Base-by-base conservation (phyloP, 2,797 vertebrate genomes). In the Platyrinchus mystaceus region DNA sequence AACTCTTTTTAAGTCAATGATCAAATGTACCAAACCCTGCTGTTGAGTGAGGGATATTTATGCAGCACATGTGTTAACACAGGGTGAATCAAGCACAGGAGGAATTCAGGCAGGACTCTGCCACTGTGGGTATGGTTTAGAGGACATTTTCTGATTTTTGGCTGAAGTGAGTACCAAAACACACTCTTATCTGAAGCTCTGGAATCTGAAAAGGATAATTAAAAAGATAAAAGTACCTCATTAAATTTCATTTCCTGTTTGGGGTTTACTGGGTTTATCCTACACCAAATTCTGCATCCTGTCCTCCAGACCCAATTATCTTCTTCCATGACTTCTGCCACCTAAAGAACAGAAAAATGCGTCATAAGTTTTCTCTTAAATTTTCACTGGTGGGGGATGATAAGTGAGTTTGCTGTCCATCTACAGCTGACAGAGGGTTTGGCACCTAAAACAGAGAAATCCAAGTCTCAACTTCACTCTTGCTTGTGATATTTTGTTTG, bases 361-460 rank as follows among this genome's bases (percentile, higher is more conserved):
- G n/a, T n/a, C n/a, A 0, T 7, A 64, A 28, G 9, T 58, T 66
- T 23, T 77, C 37, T 63, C 9, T 43, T 32, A 36, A 0, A 2
- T 56, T 53, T 74, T 87, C 67, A n/a, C 12, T 26, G 23, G 6
- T 50, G 8, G 4, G 3, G 7, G 7, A 37, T 21, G 21, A 77
- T 64, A 69, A 44, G 37, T 37, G 27, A 74, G 60, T 60, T 59
- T 74, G 7, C 12, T 56, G 15, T n/a, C 30, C 56, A 24, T 59
- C 23, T 77, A 17, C 28, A 77, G 13, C 26, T 41, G 41, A 12
- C 39, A 44, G 49, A 59, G 6, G 4, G 46, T 46, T 83, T 79
- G 39, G 19, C 10, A 23, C 52, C 66, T 73, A 17, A 68, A 81
- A 5, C 9, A 46, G 34, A 71, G 34, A 73, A 84, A 14, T 18